Evolutionary conservation across 1,140 invertebrate genomes (phyloP), one percentile per base, ranked within the genome.

Genomic region (Alviniconcha marisindica): DNA sequence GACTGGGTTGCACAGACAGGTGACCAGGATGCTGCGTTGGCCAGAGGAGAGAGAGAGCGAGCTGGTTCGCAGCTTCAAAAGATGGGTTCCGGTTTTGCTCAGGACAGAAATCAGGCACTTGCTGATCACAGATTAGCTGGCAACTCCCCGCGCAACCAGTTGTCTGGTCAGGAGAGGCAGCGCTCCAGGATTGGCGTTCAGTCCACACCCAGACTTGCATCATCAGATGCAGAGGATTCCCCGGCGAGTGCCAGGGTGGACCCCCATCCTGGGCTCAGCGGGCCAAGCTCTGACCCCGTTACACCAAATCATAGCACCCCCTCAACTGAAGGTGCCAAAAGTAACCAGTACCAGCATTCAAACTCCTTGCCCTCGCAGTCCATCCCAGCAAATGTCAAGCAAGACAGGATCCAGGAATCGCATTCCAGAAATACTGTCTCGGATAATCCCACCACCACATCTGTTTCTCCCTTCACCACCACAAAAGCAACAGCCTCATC

Each of bases 331-430:
- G 60, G 73, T 42, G 36, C 76, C 48, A 79, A 40, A 71, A 63
- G 60, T 48, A 33, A 12, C 36, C 36, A 7, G 10, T 12, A 21
- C 48, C 48, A 51, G 10, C 7, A 31, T 40, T 33, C 69, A 2
- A 24, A 2, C 69, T 71, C 69, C 38, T 71, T 77, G 24, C 76
- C 76, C 4, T 7, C 76, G 2, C 76, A 77, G 18, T 76, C 51
- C 44, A 12, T 24, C 31, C 3, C 28, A 21, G n/a, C 42, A 51
- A 33, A 21, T 18, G 38, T 24, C 12, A 42, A 42, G 73, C 31
- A 0, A 38, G 73, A 76, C 21, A 2, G 36, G 40, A 7, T 18
- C 36, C 10, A 31, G 24, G 40, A 73, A 28, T 38, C 73, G 12
- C 73, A 76, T 33, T 0, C 0, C 28, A 66, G 63, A 66, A 40